Conservation (phyloP, 2,797 vertebrate genomes). For the Brotula barbata region DNA sequence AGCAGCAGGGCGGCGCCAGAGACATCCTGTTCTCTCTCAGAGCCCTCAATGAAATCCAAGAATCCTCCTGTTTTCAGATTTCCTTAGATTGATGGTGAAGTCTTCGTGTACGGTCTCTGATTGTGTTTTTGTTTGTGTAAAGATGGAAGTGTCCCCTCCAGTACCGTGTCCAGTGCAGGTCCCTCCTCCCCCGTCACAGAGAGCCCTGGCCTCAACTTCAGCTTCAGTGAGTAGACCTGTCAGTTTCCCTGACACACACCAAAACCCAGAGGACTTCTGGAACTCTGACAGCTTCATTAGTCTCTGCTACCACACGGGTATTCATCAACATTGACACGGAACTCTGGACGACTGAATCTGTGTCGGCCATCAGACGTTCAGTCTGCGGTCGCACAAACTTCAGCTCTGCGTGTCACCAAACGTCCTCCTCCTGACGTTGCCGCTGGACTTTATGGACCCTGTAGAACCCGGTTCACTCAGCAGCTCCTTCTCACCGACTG, state of each 20-base stretch:
- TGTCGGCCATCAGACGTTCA: background rate
- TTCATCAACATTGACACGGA: conserved; percentile 18
- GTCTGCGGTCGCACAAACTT: background rate
- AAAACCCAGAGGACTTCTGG: conserved; percentile 19
- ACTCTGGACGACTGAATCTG: background rate
- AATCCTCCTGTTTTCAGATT: too few species aligned
- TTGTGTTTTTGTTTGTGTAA: conserved; percentile 11
- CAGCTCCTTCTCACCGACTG: background rate
- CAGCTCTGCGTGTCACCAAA: too few species aligned
- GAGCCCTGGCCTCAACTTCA: conserved; percentile 79
- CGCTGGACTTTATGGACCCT: background rate
- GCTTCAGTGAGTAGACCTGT: conserved; percentile 78
- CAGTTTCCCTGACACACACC: too few species aligned
- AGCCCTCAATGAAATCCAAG: too few species aligned
- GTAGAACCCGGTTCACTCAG: background rate
- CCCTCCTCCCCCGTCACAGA: conserved; percentile 85
- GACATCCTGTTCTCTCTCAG: too few species aligned
- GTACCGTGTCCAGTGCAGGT: conserved; percentile 88
- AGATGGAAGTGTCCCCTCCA: conserved; percentile 89
- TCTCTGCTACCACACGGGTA: background rate
- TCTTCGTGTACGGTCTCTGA: too few species aligned
- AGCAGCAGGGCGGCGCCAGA: too few species aligned
- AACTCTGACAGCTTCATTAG: background rate
- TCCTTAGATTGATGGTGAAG: too few species aligned
- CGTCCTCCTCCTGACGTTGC: too few species aligned